Evolutionary conservation across 2,888 invertebrate species (phyloP).

Genomic region (Protodeltote pygarga): DNA sequence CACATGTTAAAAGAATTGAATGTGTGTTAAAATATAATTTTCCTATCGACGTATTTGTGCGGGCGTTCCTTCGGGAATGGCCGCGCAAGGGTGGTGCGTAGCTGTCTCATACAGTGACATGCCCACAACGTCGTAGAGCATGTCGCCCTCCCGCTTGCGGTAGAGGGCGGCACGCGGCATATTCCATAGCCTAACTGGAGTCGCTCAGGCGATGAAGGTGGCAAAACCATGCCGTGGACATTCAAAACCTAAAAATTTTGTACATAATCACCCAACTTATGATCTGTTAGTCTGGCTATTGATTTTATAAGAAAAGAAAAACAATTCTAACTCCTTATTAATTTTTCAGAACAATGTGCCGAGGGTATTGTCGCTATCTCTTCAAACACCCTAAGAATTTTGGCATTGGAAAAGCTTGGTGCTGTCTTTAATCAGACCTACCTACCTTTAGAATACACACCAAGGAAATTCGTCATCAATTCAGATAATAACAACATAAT

Average conservation of each 20-base stretch:
- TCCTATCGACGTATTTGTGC: slow-evolving; percentile 72
- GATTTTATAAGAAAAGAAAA: too few species aligned
- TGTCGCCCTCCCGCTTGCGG: slow-evolving; percentile 81
- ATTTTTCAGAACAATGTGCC: slow-evolving; percentile 95
- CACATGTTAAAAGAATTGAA: too few species aligned
- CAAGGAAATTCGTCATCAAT: slow-evolving; percentile 97
- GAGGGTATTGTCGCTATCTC: slow-evolving; percentile 99
- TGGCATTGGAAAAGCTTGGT: slow-evolving; percentile 98
- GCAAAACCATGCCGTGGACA: slow-evolving; percentile 91
- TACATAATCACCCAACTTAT: too few species aligned
- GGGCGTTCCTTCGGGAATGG: slow-evolving; percentile 65
- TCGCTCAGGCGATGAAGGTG: slow-evolving; percentile 89
- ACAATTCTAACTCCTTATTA: background rate
- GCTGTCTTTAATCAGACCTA: slow-evolving; percentile 99
- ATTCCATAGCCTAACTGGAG: slow-evolving; percentile 92
- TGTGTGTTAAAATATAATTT: slow-evolving; percentile 1
- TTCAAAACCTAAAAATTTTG: slow-evolving; percentile 30
- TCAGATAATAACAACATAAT: slow-evolving; percentile 96
- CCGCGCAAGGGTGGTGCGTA: slow-evolving; percentile 78
- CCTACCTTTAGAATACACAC: slow-evolving; percentile 97
- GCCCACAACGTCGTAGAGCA: slow-evolving; percentile 89
- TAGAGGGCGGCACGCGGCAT: slow-evolving; percentile 88
- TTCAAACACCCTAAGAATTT: slow-evolving; percentile 97
- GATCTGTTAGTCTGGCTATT: too few species aligned
- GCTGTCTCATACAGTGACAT: slow-evolving; percentile 82